phyloP scores from a whole-genome alignment of 2,888 invertebrate genomes.

The Apocheima hispidaria region DNA sequence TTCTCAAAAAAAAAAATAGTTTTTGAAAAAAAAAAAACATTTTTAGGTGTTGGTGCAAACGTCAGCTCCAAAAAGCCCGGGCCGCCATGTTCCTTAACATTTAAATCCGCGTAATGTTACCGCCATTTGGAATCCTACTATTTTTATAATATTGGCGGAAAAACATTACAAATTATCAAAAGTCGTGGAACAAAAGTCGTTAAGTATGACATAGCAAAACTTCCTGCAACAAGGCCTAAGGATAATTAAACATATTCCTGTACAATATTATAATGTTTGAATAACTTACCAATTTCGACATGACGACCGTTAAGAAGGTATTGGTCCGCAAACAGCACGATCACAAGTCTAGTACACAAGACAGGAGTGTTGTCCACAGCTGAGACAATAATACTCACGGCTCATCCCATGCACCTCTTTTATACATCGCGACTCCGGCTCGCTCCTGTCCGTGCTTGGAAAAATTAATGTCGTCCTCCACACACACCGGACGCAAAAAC shows the following conservation, averaged over 20 bases:
- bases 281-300: conserved; percentile 76
- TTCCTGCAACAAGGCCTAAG: no score
- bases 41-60: no score
- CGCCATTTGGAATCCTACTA: no score
- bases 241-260: background rate
- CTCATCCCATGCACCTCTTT: conserved; percentile 51
- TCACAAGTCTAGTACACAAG: conserved; percentile 69
- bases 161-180: no score
- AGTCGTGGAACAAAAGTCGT: no score
- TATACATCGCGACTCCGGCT: conserved; percentile 65
- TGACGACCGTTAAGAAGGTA: conserved; percentile 49
- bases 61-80: no score
- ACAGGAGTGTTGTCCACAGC: conserved; percentile 64
- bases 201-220: no score
- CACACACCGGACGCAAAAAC: conserved; percentile 42
- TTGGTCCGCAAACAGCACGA: conserved; percentile 53
- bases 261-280: background rate
- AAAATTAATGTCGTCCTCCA: conserved; percentile 73
- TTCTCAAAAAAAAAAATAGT: no score
- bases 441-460: conserved; percentile 74
- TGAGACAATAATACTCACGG: conserved; percentile 47
- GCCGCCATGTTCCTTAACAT: no score
- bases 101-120: no score
- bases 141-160: no score
- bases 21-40: no score